Evolutionary conservation across 2,113 vertebrate species (phyloP).

Genomic region (Seriola aureovittata): DNA sequence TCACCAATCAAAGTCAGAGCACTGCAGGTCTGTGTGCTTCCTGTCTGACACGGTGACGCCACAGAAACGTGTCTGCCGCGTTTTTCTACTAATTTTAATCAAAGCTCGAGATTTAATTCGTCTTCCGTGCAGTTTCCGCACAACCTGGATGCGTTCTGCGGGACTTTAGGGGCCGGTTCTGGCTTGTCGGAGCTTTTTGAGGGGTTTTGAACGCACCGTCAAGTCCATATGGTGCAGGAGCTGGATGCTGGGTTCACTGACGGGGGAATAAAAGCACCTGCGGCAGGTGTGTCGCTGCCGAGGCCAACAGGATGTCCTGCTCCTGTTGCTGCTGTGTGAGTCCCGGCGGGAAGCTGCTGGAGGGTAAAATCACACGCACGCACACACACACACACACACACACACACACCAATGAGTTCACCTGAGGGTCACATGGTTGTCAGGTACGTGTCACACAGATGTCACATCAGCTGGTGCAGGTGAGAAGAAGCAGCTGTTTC

Average conservation of each 20-base stretch:
- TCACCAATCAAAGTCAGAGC: slow-evolving; percentile 31
- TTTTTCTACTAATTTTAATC: accelerated
- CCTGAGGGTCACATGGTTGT: neutral
- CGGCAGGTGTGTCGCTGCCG: slow-evolving; percentile 38
- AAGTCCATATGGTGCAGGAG: neutral
- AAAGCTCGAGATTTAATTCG: neutral
- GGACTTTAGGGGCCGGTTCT: neutral
- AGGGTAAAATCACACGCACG: neutral
- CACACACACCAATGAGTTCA: neutral
- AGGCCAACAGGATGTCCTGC: slow-evolving; percentile 64
- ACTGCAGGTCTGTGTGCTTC: neutral
- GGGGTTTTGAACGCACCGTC: neutral
- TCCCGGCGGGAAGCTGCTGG: neutral
- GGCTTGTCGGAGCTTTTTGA: neutral
- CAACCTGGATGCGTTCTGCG: neutral
- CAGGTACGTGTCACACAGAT: neutral
- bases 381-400: neutral
- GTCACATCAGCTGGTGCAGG: neutral
- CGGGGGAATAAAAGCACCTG: neutral
- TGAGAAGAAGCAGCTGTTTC: too few relatives aligned
- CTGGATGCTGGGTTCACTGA: neutral
- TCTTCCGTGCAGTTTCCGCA: accelerated
- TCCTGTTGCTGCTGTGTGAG: slow-evolving; percentile 75
- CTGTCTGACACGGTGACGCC: neutral
- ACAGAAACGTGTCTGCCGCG: neutral